phyloP scores from a whole-genome alignment of 2,888 invertebrate genomes.

The Drosophila nr. medialis region DNA sequence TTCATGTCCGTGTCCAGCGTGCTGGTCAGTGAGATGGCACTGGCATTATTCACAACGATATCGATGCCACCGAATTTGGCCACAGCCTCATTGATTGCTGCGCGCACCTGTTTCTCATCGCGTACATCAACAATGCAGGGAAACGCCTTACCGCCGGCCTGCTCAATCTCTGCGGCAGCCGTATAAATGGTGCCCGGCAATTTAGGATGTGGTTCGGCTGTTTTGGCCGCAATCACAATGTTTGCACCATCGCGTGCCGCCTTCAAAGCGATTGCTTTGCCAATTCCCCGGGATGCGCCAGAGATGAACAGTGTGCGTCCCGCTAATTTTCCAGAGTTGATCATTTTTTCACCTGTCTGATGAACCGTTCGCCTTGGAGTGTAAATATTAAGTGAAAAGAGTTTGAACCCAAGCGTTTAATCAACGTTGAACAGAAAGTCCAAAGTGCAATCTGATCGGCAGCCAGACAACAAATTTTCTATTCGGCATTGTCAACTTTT shows the following conservation, averaged over 20 bases:
- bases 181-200: constrained; percentile 92
- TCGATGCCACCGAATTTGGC: constrained; percentile 97
- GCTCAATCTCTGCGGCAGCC: constrained; percentile 94
- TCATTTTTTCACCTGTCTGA: constrained; percentile 61
- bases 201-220: constrained; percentile 90
- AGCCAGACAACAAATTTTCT: constrained; percentile 22
- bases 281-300: constrained; percentile 98
- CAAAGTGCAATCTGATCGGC: constrained; percentile 70
- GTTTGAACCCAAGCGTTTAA: constrained; percentile 15
- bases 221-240: constrained; percentile 94
- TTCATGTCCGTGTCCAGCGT: constrained; percentile 97
- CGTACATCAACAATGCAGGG: constrained; percentile 94
- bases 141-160: constrained; percentile 90
- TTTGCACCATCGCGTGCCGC: constrained; percentile 95
- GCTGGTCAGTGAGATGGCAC: constrained; percentile 94
- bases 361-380: constrained; percentile 24
- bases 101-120: constrained; percentile 89
- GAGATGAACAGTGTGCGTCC: constrained; percentile 97
- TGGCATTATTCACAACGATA: constrained; percentile 97
- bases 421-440: constrained; percentile 70
- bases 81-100: constrained; percentile 89
- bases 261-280: constrained; percentile 96
- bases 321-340: constrained; percentile 86
- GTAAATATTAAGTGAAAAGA: constrained; percentile 32
- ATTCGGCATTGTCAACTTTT: constrained; percentile 18